Conservation (phyloP, 92 coral and sea anemone genomes). For the Meandrina meandrites region DNA sequence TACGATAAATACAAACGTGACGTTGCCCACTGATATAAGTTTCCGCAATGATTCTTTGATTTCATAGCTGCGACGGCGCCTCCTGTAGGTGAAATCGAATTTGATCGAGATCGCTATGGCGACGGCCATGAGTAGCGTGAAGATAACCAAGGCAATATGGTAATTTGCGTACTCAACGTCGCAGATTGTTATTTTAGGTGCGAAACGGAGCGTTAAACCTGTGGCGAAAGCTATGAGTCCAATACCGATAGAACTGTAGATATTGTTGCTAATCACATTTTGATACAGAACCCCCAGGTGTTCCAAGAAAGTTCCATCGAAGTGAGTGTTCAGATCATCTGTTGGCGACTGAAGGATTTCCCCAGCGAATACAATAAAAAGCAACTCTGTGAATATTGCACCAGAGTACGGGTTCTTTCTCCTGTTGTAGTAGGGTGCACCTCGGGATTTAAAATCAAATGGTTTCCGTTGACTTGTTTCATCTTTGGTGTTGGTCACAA, state of each 20-base stretch:
- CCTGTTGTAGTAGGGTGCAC: conserved; percentile 61
- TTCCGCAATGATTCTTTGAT: conserved; percentile 59
- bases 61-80: conserved; percentile 55
- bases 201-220: conserved; percentile 63
- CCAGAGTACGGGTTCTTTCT: conserved; percentile 69
- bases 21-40: conserved; percentile 50
- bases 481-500: conserved; percentile 22
- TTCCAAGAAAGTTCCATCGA: conserved; percentile 85
- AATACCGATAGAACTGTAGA: conserved; percentile 80
- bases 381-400: conserved; percentile 69
- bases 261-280: conserved; percentile 64
- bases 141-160: conserved; percentile 72
- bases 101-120: conserved; percentile 66
- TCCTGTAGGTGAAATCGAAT: conserved; percentile 72
- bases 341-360: conserved; percentile 82
- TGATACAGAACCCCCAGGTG: conserved; percentile 81
- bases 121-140: conserved; percentile 67
- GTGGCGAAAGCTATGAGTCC: conserved; percentile 72
- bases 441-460: conserved; percentile 69
- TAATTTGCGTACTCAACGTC: conserved; percentile 70
- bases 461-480: conserved; percentile 47
- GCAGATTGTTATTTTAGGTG: conserved; percentile 70
- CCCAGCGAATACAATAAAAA: conserved; percentile 69
- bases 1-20: conserved; percentile 64
- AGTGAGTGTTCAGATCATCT: conserved; percentile 80